A percentile compares a stretch with the other conserved stretches of the same genome.
Conservation (phyloP, 1,140 invertebrate species). For the Pseudobourletiella spinata region DNA sequence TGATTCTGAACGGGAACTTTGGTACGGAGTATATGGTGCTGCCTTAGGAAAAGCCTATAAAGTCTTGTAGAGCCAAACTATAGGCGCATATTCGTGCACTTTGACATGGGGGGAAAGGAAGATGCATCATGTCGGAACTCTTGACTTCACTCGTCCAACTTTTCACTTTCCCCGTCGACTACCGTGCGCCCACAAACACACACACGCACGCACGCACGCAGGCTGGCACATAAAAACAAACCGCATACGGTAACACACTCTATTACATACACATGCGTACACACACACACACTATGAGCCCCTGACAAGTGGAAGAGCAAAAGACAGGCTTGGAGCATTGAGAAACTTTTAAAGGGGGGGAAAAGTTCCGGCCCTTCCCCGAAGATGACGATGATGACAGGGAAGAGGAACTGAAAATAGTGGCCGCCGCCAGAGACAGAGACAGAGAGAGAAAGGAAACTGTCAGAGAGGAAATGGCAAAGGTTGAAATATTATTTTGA, state of each 20-base stretch:
- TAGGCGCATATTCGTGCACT: too few relatives aligned
- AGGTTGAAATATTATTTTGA: conserved; percentile 8
- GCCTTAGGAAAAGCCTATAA: neutral
- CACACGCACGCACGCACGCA: too few relatives aligned
- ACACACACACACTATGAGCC: too few relatives aligned
- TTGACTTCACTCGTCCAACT: conserved; percentile 8
- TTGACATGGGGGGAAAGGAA: neutral
- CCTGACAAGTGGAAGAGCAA: too few relatives aligned
- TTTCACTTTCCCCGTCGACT: neutral
- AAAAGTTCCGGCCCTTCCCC: too few relatives aligned
- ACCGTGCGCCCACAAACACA: neutral
- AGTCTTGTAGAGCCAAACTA: neutral
- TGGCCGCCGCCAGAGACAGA: too few relatives aligned
- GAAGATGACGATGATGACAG: conserved; percentile 4
- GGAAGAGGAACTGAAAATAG: conserved; percentile 1
- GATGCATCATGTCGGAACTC: neutral
- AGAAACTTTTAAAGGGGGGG: too few relatives aligned
- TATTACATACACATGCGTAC: too few relatives aligned
- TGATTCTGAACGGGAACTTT: neutral
- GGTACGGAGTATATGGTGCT: neutral
- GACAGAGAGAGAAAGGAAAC: too few relatives aligned
- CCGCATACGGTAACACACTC: too few relatives aligned
- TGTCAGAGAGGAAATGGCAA: conserved; percentile 5
- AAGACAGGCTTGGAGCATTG: too few relatives aligned
- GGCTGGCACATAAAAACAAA: too few relatives aligned